Evolutionary conservation across 2,888 invertebrate genomes (phyloP), one percentile per base, ranked within the genome.

Genomic region (Hypsopygia costalis): DNA sequence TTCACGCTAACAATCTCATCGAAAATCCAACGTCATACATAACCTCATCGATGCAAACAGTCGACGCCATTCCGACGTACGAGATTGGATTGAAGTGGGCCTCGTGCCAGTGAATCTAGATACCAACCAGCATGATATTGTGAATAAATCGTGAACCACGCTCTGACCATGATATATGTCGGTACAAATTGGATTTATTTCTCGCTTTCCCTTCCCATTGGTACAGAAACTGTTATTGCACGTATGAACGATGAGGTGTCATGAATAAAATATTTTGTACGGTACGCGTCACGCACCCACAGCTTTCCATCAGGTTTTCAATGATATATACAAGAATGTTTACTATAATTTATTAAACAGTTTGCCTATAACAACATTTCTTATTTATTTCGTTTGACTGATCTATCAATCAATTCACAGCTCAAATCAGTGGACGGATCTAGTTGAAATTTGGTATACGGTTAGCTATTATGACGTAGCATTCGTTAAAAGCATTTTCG

Each of bases 171-270:
- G 85, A 86, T 83, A 75, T 81, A 87, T 73, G 71, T 62, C 73
- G 74, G 78, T 76, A 79, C 80, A 85, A 85, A 87, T 86, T 85
- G 81, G 85, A 85, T 86, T 83, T 83, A 83, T 81, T 75, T 69
- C 68, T 62, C 77, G 76, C 67, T 75, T 74, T 76, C 73, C 73
- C 69, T 73, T 72, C 69, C 68, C 69, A 75, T 75, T 73, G 73
- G 73, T 64, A 72, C 70, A 67, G 72, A 74, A 79, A 81, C 76
- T 78, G 77, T 81, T 81, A 79, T 78, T 76, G 75, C 76, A 73
- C 72, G 78, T 81, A 79, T 81, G 80, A 82, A 77, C 75, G 78
- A 81, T 81, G 81, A 78, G 73, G 69, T 75, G 79, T 72, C 75
- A 79, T 73, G 70, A 80, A 80, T 80, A 81, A 82, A 76, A 83